Percentiles rank a stretch among this genome's conserved stretches.
Evolutionary conservation across 2,113 vertebrate species (phyloP).

Genomic region (Cynoglossus semilaevis): DNA sequence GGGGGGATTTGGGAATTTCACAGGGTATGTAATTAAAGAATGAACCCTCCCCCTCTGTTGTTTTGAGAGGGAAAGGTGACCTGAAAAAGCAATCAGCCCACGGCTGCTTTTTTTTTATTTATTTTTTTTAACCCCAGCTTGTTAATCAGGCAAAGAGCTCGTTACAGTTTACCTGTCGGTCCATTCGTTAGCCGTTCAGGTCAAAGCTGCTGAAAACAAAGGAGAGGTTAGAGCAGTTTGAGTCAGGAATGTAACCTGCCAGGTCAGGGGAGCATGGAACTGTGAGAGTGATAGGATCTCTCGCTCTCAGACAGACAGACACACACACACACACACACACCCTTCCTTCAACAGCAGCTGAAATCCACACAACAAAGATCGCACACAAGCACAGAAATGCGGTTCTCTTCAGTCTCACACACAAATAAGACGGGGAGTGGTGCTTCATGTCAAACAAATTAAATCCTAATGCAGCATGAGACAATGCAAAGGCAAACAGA

Average conservation of each 20-base stretch:
- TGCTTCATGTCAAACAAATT: constrained; percentile 20
- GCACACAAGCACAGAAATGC: constrained; percentile 11
- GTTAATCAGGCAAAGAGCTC: constrained; percentile 32
- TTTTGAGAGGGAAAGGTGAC: constrained; percentile 32
- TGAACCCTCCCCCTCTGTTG: constrained; percentile 14
- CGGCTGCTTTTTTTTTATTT: neutral
- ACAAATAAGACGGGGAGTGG: constrained; percentile 19
- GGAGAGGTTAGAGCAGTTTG: constrained; percentile 51
- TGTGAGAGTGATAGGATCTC: constrained; percentile 17
- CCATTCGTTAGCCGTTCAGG: constrained; percentile 45
- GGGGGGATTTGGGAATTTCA: constrained; percentile 50
- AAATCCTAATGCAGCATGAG: constrained; percentile 5
- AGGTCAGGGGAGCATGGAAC: constrained; percentile 38
- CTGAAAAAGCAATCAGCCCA: constrained; percentile 19
- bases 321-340: constrained; percentile 39
- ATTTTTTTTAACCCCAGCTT: constrained; percentile 16
- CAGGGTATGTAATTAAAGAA: constrained; percentile 58
- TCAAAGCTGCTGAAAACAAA: constrained; percentile 56
- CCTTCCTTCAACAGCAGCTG: constrained; percentile 9
- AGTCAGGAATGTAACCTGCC: constrained; percentile 65
- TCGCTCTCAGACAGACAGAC: neutral
- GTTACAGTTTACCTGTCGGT: constrained; percentile 52
- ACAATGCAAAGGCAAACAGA: constrained; percentile 20
- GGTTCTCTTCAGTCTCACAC: constrained; percentile 4
- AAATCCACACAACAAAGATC: constrained; percentile 41